Base-by-base conservation (phyloP, 2,113 vertebrate species). In the Guaruba guarouba region DNA sequence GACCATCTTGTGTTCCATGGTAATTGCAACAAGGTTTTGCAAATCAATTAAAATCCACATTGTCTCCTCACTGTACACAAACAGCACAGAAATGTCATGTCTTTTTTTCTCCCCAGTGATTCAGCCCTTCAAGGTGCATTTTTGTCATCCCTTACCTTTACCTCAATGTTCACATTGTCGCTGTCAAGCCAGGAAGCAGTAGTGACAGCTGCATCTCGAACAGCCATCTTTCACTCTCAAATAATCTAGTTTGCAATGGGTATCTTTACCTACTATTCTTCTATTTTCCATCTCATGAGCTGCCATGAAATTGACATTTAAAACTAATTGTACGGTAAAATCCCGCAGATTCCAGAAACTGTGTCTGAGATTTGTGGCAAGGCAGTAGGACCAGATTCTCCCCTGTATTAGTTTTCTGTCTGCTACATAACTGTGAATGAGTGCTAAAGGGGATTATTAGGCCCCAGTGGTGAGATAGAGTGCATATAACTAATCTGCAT, bases 281-380 rank as follows among this genome's bases (percentile, higher is more conserved):
- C 97, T 98, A 96, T 98, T 99, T 98, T 98, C 98, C 98, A 98
- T 97, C 97, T 98, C 97, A 93, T 98, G 98, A 98, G 97, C 98
- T 39, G 27, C 98, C 98, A 97, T 99, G 99, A 99, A 99, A 99
- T 99, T 99, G 98, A 98, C 98, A 99, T 99, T 99, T 98, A 98
- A 98, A 98, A 98, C 98, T 98, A 99, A 99, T 98, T 98, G 98
- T 98, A 98, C 97, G 96, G 98, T 96, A 93, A 98, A 98, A 98
- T 98, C 97, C 94, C 81, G 61, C 87, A 5, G 95, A 98, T 98
- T 98, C 97, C 97, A 96, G 96, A 97, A 98, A 93, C 97, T 55
- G 91, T 85, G 95, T 96, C 96, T 97, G 81, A 98, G 98, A 98
- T 98, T 98, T 97, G 98, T 95, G 69, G 96, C 20, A 11, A 97